Evolutionary conservation across 2,888 invertebrate genomes (phyloP), one percentile per base, ranked within the genome.

Genomic region (Papilio elwesi): DNA sequence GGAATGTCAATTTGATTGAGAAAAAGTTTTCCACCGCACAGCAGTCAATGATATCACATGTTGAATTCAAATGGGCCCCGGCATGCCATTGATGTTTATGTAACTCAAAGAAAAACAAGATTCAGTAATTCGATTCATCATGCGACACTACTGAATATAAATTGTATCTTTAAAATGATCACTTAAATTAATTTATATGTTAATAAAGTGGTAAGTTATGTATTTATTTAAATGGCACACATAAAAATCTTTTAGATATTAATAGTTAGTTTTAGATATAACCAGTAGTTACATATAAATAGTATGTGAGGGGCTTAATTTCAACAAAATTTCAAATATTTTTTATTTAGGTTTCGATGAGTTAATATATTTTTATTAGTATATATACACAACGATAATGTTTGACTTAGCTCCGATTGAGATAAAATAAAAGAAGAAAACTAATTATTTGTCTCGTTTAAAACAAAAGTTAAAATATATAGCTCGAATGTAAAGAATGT

Each of bases 1-100:
- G 82, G 83, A 85, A 89, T 84, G 83, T 85, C 77, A 83, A 86
- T 88, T 90, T 90, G 88, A 91, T 91, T 88, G 86, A 76, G 74
- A 79, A 85, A 87, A 89, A 89, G 85, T 87, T 86, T 81, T 87
- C 86, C 79, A 81, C 77, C 71, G 68, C 74, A 57, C 59, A 59
- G 55, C 68, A 57, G 38, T 64, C 43, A 64, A 75, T 70, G 74
- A 73, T 71, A 78, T 75, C 71, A 76, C 76, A 80, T 77, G 79
- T 81, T 79, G 78, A 82, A 85, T 85, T 76, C 81, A 86, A 87
- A 87, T 87, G 83, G 77, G 78, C 74, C 76, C 76, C 77, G 78
- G 71, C 71, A 78, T 70, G 70, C 76, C 55, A 64, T 73, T 63
- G 67, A 65, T 68, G 63, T n/a, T 65, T 38, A 63, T 76, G 68